Evolutionary conservation across 1,140 invertebrate genomes (phyloP).

Genomic region (Aphidius gifuensis): DNA sequence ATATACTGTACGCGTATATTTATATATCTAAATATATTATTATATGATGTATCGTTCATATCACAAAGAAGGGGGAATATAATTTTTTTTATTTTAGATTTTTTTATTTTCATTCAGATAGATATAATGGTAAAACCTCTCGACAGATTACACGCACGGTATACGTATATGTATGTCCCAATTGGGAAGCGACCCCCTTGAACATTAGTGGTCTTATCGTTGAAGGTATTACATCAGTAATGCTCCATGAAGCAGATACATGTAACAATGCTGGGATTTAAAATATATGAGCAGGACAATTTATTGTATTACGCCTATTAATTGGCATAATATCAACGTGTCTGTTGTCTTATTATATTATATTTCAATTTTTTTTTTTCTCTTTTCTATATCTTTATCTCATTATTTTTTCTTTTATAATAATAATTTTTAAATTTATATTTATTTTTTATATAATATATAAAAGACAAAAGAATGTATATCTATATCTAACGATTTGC

Average conservation of each 20-base stretch:
- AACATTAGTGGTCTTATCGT: slow-evolving; percentile 49
- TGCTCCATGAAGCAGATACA: slow-evolving; percentile 20
- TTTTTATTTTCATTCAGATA: slow-evolving; percentile 30
- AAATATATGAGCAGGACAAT: not conserved
- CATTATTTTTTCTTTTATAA: no score
- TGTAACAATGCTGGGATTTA: no score
- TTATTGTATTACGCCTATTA: not conserved
- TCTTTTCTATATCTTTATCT: no score
- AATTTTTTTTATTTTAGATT: slow-evolving; percentile 24
- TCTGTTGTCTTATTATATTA: no score
- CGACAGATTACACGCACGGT: slow-evolving; percentile 40
- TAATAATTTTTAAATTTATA: not conserved
- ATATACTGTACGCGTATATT: slow-evolving; percentile 1
- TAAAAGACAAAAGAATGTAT: not conserved
- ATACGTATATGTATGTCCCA: slow-evolving; percentile 30
- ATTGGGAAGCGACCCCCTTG: slow-evolving; percentile 35
- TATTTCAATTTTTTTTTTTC: no score
- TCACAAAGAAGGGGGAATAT: not conserved
- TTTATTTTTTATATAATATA: no score
- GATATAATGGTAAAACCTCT: slow-evolving; percentile 42
- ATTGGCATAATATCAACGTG: not conserved
- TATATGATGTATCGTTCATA: slow-evolving; percentile 18
- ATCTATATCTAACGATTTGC: not conserved
- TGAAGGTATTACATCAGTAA: slow-evolving; percentile 28
- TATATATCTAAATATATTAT: no score